phyloP scores from a whole-genome alignment of 2,888 invertebrate genomes.

The Epinotia ramella region DNA sequence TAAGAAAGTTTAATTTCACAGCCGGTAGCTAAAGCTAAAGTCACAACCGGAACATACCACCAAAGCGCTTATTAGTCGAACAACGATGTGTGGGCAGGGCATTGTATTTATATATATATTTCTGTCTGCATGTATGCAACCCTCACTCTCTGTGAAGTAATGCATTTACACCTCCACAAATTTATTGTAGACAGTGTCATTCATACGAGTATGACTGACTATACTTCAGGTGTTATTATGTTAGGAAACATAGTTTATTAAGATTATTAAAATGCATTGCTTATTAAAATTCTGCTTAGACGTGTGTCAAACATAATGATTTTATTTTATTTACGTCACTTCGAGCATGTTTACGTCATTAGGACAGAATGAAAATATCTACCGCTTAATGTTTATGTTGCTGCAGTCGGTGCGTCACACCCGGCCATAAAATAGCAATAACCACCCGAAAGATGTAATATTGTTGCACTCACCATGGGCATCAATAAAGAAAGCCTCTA shows the following conservation, averaged over 20 bases:
- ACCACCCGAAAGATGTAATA: too few relatives aligned
- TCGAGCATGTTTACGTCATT: too few relatives aligned
- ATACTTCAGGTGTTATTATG: neutral
- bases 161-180: conserved; percentile 24
- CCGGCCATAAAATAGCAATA: too few relatives aligned
- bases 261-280: conserved; percentile 4
- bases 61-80: conserved; percentile 36
- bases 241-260: neutral
- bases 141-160: conserved; percentile 25
- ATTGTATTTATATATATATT: conserved; percentile 39
- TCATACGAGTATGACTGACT: neutral
- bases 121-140: conserved; percentile 19
- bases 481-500: too few relatives aligned
- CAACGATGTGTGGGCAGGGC: conserved; percentile 35
- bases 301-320: neutral
- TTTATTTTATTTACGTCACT: too few relatives aligned
- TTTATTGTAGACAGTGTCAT: conserved; percentile 3
- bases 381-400: neutral
- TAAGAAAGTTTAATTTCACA: too few relatives aligned
- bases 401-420: too few relatives aligned
- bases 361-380: neutral
- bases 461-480: too few relatives aligned
- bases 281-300: conserved; percentile 12
- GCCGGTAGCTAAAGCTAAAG: neutral
- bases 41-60: conserved; percentile 22